Percentiles rank a stretch among this genome's conserved stretches.
phyloP scores from a whole-genome alignment of 2,797 vertebrate species.

The Periparus ater region DNA sequence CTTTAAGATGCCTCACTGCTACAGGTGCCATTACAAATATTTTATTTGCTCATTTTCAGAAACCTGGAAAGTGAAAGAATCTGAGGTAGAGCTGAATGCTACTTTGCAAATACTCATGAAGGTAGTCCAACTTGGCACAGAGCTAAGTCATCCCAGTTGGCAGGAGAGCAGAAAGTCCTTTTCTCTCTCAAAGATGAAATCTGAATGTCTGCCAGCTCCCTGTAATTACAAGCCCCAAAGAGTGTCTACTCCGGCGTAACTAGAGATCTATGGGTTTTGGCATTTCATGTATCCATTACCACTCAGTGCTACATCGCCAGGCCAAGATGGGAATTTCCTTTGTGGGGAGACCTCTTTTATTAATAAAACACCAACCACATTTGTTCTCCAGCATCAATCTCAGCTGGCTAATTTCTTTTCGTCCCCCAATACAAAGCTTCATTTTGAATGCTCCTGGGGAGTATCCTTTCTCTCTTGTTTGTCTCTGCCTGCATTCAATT shows the following conservation, averaged over 20 bases:
- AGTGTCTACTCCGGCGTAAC: slow-evolving; percentile 32
- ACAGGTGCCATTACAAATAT: slow-evolving; percentile 54
- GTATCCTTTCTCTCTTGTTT: neutral
- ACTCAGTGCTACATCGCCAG: slow-evolving; percentile 14
- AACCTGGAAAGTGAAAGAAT: neutral
- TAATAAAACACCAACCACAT: slow-evolving; percentile 34
- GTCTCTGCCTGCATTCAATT: neutral
- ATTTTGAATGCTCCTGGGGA: neutral
- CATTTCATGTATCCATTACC: slow-evolving; percentile 46
- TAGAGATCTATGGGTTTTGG: slow-evolving; percentile 12
- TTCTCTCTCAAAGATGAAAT: slow-evolving; percentile 43
- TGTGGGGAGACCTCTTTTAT: slow-evolving; percentile 36
- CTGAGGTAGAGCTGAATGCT: neutral
- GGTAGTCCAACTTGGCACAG: neutral
- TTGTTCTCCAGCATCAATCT: neutral
- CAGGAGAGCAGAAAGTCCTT: slow-evolving; percentile 41
- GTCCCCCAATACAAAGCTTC: neutral
- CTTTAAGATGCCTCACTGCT: neutral
- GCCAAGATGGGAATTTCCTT: slow-evolving; percentile 55
- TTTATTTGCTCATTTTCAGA: slow-evolving; percentile 24
- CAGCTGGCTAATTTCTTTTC: slow-evolving; percentile 9
- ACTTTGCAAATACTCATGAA: slow-evolving; percentile 19
- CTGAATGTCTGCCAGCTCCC: slow-evolving; percentile 40
- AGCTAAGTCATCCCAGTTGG: neutral
- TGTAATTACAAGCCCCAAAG: slow-evolving; percentile 49